These are phyloP conservation scores for Suncus etruscus DNA, from an alignment of 2,113 vertebrate species.

Conservation along the genomic window DNA sequence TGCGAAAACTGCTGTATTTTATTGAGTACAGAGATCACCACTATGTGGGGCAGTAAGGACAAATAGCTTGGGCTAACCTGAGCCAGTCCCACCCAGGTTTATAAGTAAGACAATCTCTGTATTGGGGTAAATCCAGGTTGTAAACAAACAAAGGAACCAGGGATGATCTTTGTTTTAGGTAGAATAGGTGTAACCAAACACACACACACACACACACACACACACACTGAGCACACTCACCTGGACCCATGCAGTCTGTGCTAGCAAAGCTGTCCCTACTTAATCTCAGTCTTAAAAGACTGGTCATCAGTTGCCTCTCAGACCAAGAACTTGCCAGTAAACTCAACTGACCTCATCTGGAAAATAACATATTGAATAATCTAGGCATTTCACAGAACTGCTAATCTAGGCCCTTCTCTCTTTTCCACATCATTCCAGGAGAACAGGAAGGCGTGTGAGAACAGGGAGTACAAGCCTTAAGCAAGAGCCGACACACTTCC, in stretches of 20 bases:
- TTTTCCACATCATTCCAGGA: background rate
- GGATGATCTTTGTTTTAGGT: too few relatives aligned
- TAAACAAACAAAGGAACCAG: too few relatives aligned
- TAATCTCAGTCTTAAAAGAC: conserved; percentile 28
- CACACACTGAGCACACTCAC: too few relatives aligned
- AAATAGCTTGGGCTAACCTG: too few relatives aligned
- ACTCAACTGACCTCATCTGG: conserved; percentile 54
- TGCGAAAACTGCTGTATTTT: too few relatives aligned
- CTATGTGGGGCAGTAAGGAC: too few relatives aligned
- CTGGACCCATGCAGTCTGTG: background rate
- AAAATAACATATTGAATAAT: conserved; percentile 64
- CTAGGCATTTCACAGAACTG: conserved; percentile 50
- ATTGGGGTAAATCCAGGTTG: too few relatives aligned
- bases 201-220: too few relatives aligned
- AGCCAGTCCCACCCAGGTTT: too few relatives aligned
- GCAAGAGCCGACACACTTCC: background rate
- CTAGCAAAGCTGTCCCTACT: background rate
- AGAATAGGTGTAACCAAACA: too few relatives aligned
- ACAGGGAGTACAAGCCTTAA: background rate
- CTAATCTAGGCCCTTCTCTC: conserved; percentile 33
- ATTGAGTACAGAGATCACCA: too few relatives aligned
- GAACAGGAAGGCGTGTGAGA: background rate
- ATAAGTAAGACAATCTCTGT: too few relatives aligned
- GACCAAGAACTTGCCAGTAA: background rate
- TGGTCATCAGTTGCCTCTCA: background rate